Base-by-base conservation (phyloP, 2,113 vertebrate species). In the Bagarius yarrelli region DNA sequence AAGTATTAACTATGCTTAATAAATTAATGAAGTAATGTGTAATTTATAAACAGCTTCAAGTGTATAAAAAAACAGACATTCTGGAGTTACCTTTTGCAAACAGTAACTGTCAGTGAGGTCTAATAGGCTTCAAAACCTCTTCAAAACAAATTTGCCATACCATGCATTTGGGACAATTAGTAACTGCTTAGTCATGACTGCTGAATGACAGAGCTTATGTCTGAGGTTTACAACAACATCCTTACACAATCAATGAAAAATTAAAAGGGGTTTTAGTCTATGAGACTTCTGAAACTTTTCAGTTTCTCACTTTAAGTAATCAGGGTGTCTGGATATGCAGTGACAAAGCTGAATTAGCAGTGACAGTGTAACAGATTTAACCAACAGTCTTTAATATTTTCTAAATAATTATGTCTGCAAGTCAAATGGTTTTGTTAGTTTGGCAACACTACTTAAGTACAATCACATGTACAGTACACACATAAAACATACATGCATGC, bases 191-290 rank as follows among this genome's bases (percentile, higher is more conserved):
- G 63, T 86, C 74, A 72, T 81, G 32, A 19, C 9, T 47, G 44
- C 44, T 47, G 44, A 19, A 74, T 36, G 25, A 56, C 6, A 9
- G 25, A 59, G 59, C 66, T 80, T 19, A 82, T 9, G 34, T 69
- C 16, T 83, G 87, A 82, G 87, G 89, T 89, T 88, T 89, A 32
- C 80, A 89, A 90, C 88, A 57, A 66, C 66, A 87, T 84, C 67
- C 75, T 81, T 36, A 84, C 67, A 83, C 80, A 85, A 67, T 85
- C 81, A 84, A 27, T n/a, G 52, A 86, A 71, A 66, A 81, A 81
- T 23, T 34, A 16, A 81, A 76, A 84, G 82, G 83, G 83, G 72
- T 82, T 80, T 82, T 73, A 67, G 32, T 85, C 55, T 78, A 80
- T 13, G 40, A 47, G 9, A 59, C 50, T 83, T 74, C 61, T 81